phyloP scores from a whole-genome alignment of 2,888 invertebrate genomes.

The Malthinus seriepunctatus region DNA sequence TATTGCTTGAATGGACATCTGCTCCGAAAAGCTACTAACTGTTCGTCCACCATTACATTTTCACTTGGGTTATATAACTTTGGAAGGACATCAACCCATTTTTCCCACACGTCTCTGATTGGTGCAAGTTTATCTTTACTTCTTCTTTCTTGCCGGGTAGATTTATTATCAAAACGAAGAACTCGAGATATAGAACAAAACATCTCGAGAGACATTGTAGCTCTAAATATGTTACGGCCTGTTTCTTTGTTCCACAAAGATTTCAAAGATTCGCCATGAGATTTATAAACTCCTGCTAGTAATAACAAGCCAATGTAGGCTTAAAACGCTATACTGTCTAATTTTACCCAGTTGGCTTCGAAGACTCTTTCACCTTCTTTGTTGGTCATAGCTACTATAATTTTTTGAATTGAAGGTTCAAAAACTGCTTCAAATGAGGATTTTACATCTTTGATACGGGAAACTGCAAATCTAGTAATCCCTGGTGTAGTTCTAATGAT shows the following conservation, averaged over 20 bases:
- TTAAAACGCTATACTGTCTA: background rate
- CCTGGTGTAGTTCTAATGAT: too few species aligned
- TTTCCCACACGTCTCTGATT: constrained; percentile 13
- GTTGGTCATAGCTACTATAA: too few species aligned
- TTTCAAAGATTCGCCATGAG: background rate
- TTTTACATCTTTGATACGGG: too few species aligned
- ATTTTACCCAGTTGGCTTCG: background rate
- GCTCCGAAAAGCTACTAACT: constrained; percentile 12
- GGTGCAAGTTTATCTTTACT: constrained; percentile 5
- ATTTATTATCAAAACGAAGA: constrained; percentile 8
- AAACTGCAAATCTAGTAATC: too few species aligned
- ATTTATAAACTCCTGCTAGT: constrained; percentile 12
- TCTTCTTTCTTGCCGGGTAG: constrained; percentile 1
- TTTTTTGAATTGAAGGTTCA: too few species aligned
- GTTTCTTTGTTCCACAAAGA: constrained; percentile 8
- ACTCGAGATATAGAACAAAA: constrained; percentile 8
- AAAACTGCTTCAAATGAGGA: too few species aligned
- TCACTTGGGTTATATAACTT: constrained; percentile 13
- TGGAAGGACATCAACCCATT: constrained; percentile 16
- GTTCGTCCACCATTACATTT: constrained; percentile 18
- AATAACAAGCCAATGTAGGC: constrained; percentile 13
- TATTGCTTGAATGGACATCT: constrained; percentile 20
- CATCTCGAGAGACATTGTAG: constrained; percentile 7
- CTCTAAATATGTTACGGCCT: constrained; percentile 3
- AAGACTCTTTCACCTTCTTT: too few species aligned